These are phyloP conservation scores for Rotaria magnacalcarata DNA, from an alignment of 2,888 invertebrate species.

Conservation along the genomic window DNA sequence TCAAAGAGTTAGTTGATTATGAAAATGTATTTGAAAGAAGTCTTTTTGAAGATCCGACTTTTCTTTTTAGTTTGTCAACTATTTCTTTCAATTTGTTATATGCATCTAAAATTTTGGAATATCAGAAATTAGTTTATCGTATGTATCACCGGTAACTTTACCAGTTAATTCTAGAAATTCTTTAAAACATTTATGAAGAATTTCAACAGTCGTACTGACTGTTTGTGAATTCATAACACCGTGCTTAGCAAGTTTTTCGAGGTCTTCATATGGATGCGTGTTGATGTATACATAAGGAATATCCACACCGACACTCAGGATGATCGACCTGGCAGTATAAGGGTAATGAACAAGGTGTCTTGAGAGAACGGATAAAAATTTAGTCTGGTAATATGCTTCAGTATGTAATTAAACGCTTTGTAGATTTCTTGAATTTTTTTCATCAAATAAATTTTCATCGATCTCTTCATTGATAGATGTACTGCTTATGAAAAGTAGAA, in stretches of 20 bases:
- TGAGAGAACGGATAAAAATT: no score
- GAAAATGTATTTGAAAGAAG: background rate
- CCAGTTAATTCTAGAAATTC: background rate
- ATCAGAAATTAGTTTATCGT: background rate
- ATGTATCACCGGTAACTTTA: background rate
- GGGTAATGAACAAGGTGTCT: no score
- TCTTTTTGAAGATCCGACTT: background rate
- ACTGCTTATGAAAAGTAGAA: no score
- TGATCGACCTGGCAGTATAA: no score
- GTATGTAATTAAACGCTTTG: no score
- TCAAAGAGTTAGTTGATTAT: background rate
- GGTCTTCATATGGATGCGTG: background rate
- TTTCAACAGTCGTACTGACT: background rate
- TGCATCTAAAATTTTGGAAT: background rate
- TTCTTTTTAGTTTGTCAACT: background rate
- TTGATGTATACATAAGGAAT: no score
- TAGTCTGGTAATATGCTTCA: no score
- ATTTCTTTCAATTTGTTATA: background rate
- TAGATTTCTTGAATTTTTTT: no score
- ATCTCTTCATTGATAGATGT: no score
- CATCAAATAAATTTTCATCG: no score
- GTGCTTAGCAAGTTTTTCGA: background rate
- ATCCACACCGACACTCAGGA: no score
- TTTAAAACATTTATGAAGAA: background rate
- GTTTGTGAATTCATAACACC: background rate